Evolutionary conservation across 2,888 invertebrate species (phyloP), one percentile per base, ranked within the genome.

Genomic region (Trissolcus brochymenae): DNA sequence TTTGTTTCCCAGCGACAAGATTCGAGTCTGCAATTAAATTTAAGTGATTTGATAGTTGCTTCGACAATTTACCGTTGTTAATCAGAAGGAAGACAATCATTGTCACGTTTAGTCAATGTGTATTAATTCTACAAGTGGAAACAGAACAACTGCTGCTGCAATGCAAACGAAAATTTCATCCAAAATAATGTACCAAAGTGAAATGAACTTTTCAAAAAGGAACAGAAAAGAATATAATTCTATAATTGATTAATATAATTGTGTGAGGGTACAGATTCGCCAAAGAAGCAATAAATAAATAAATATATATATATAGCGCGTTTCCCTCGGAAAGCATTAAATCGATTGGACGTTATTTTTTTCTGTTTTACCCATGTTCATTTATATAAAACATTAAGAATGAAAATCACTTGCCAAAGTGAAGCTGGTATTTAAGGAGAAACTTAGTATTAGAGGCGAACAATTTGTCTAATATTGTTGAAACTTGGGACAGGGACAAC

Each of bases 1-100:
- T 75, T 75, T 59, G 68, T 75, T 75, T 62, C 75, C 46, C 64
- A 68, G 19, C 66, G 65, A 66, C 60, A 62, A 59, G 54, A 64
- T 57, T 64, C 67, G 51, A 67, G 62, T 59, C 64, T 68, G 64
- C 75, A 67, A 68, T 68, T 75, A 67, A 64, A 64, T 68, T 68
- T 68, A 68, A 68, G 68, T 75, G 75, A 75, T 67, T 68, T 55
- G 68, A 67, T 68, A 68, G 62, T 54, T 75, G 62, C 68, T 75
- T 68, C 64, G 64, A 73, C 73, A 73, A 73, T 73, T 73, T 61
- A 43, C 55, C 60, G 61, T 66, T 73, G 66, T 73, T 73, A 46
- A 66, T 66, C 60, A 61, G 21, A 25, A 56, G 56, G 19, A 65
- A 65, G 60, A 67, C 66, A 66, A 61, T 61, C 62, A 67, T 74